Evolutionary conservation across 2,113 vertebrate genomes (phyloP).

Genomic region (Myiozetetes cayanensis): DNA sequence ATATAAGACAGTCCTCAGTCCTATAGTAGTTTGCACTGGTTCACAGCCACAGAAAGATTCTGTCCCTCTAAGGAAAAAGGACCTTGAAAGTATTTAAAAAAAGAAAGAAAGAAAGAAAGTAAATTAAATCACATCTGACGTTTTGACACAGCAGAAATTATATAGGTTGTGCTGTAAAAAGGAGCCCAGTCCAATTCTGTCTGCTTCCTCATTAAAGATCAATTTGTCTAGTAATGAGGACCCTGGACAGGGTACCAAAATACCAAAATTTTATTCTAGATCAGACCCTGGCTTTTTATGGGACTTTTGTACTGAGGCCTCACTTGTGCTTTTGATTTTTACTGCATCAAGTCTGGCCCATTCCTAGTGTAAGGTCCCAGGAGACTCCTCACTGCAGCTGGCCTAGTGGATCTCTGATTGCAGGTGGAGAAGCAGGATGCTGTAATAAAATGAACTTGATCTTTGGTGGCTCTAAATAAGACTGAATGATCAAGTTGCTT

Average conservation of each 20-base stretch:
- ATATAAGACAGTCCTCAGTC: background rate
- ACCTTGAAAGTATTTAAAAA: background rate
- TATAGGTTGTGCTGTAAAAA: background rate
- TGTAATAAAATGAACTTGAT: background rate
- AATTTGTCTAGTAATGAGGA: background rate
- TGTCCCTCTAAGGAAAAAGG: background rate
- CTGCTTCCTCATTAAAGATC: slow-evolving; percentile 6
- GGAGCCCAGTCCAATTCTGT: background rate
- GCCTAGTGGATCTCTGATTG: background rate
- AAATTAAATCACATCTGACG: background rate
- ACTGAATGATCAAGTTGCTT: background rate
- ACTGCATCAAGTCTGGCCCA: background rate
- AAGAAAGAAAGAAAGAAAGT: too few relatives aligned
- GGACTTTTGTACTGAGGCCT: background rate
- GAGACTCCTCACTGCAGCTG: background rate
- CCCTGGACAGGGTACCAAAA: background rate
- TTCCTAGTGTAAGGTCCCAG: background rate
- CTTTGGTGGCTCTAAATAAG: background rate
- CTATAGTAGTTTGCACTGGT: background rate
- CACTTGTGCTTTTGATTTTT: background rate
- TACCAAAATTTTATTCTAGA: background rate
- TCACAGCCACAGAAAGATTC: background rate
- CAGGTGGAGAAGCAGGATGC: background rate
- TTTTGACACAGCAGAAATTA: background rate
- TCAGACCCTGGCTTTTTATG: background rate